Percentiles rank a stretch among this genome's conserved stretches.
phyloP scores from a whole-genome alignment of 2,113 vertebrate species.

The Triplophysa rosa region DNA sequence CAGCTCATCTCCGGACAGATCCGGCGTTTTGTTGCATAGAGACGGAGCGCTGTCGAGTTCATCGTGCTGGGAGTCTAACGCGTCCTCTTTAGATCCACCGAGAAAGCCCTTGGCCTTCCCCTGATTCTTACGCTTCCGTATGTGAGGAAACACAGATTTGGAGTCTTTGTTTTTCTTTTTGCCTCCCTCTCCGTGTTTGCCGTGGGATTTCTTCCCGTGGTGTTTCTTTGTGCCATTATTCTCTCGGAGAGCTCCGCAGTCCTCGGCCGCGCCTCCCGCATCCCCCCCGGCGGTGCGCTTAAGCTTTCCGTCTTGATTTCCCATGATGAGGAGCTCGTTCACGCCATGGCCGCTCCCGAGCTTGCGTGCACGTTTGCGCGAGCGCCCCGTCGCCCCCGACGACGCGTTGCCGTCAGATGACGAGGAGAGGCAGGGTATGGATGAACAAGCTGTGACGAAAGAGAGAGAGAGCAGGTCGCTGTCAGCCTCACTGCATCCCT shows the following conservation, averaged over 20 bases:
- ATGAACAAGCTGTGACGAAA: conserved; percentile 70
- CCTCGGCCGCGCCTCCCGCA: conserved; percentile 75
- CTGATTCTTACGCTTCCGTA: conserved; percentile 88
- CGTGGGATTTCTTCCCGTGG: conserved; percentile 80
- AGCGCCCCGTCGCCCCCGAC: conserved; percentile 47
- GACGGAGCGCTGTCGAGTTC: conserved; percentile 84
- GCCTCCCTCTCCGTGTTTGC: conserved; percentile 73
- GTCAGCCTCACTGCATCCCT: conserved; percentile 44
- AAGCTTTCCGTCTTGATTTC: conserved; percentile 95
- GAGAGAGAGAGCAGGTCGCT: conserved; percentile 64
- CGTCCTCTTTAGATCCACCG: conserved; percentile 85
- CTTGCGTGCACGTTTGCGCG: conserved; percentile 42
- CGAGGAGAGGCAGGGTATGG: conserved; percentile 47
- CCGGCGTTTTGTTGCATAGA: conserved; percentile 82
- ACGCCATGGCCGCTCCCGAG: conserved; percentile 74
- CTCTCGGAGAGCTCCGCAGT: conserved; percentile 82
- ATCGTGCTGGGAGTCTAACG: conserved; percentile 76
- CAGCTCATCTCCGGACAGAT: conserved; percentile 89
- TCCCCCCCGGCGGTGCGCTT: conserved; percentile 78
- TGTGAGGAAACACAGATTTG: conserved; percentile 89
- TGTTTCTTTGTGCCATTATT: conserved; percentile 82
- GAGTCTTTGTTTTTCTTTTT: conserved; percentile 90
- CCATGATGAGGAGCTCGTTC: conserved; percentile 80
- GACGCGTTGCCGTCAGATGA: conserved; percentile 62
- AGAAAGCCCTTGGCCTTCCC: conserved; percentile 81